phyloP scores from a whole-genome alignment of 2,113 vertebrate species.

The Macheiramphus alcinus region DNA sequence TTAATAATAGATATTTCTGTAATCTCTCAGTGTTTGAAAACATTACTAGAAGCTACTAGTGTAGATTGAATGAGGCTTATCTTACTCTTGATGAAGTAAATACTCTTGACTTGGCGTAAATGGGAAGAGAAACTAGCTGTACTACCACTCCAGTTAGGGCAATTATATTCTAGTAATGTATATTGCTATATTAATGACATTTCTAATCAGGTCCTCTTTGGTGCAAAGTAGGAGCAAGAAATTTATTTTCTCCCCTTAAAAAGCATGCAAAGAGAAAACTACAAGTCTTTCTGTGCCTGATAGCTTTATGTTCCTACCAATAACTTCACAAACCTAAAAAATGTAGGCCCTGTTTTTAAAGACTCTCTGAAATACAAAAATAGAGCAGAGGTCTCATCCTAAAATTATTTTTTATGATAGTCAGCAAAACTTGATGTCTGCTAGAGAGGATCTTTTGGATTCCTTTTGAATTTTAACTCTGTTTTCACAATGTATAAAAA shows the following conservation, averaged over 20 bases:
- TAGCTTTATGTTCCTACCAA: neutral
- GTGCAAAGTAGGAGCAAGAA: neutral
- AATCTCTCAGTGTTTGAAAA: neutral
- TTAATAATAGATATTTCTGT: neutral
- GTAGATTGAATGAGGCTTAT: neutral
- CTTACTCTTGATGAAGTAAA: neutral
- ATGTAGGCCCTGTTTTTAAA: neutral
- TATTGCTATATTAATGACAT: neutral
- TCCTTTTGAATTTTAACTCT: neutral
- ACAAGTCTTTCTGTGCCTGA: neutral
- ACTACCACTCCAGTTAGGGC: neutral
- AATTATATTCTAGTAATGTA: neutral
- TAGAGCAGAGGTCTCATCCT: neutral
- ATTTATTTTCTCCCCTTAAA: neutral
- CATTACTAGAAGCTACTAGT: neutral
- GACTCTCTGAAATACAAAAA: neutral
- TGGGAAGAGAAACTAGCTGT: neutral
- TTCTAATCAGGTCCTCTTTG: neutral
- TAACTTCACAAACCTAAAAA: neutral
- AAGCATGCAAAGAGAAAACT: neutral
- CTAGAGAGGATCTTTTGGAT: neutral
- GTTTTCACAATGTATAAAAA: neutral
- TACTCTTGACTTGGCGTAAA: neutral
- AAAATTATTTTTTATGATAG: neutral
- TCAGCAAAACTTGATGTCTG: neutral